These are phyloP conservation scores for Paedocypris sp. DNA, from an alignment of 2,113 vertebrate species.

Conservation along the genomic window DNA sequence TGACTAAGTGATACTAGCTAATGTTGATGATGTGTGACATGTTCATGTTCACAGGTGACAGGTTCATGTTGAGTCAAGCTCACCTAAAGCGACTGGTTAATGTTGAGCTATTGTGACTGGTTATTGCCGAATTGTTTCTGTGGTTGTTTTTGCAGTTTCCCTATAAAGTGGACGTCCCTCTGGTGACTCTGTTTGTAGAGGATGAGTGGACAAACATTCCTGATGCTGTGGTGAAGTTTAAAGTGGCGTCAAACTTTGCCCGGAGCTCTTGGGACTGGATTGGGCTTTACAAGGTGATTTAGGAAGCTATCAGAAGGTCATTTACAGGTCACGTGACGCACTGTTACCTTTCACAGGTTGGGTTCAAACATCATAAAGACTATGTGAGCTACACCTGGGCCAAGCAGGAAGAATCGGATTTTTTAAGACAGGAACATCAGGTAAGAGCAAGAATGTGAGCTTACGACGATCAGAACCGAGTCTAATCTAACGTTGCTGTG, in stretches of 20 bases:
- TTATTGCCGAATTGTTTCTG: too few species aligned
- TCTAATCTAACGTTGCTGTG: too few species aligned
- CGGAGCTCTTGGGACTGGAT: constrained; percentile 98
- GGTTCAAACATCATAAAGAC: constrained; percentile 92
- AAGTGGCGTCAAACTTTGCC: constrained; percentile 65
- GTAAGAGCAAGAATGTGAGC: constrained; percentile 13
- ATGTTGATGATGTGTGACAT: too few species aligned
- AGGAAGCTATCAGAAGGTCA: too few species aligned
- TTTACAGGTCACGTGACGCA: too few species aligned
- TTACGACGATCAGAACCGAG: too few species aligned
- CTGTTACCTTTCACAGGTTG: constrained; percentile 75
- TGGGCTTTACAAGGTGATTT: constrained; percentile 81
- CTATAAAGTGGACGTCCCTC: constrained; percentile 69
- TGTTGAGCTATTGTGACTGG: too few species aligned
- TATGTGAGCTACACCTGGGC: constrained; percentile 90
- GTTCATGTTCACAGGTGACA: too few species aligned
- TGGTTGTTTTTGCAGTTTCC: constrained; percentile 69
- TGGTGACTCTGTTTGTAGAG: constrained; percentile 73
- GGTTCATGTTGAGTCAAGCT: too few species aligned
- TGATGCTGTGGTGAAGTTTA: constrained; percentile 77
- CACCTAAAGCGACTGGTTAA: too few species aligned
- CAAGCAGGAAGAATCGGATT: constrained; percentile 79
- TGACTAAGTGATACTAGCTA: too few species aligned
- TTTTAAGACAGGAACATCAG: constrained; percentile 36
- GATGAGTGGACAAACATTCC: constrained; percentile 79